Evolutionary conservation across 2,113 vertebrate genomes (phyloP), one percentile per base, ranked within the genome.

Genomic region (Sus scrofa): DNA sequence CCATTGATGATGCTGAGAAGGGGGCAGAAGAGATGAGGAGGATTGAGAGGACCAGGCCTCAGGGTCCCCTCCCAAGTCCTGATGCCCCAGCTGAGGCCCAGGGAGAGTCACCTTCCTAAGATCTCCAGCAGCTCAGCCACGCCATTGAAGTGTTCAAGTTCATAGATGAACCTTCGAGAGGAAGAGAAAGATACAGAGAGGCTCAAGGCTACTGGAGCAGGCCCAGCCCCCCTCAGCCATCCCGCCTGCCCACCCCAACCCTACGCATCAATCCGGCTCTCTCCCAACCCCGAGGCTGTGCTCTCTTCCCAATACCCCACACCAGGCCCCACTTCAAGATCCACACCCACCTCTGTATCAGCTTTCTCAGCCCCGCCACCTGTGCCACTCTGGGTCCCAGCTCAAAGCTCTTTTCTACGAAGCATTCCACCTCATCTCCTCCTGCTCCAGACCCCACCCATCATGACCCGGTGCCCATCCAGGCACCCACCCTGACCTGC

Each of bases 1-100:
- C 99, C 99, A 37, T 99, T 99, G 97, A 99, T 99, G 98, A 99
- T 99, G 98, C 99, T 99, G 95, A 62, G 74, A 73, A 93, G 24
- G 62, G 70, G 67, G 52, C 37, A 32, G 85, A 58, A 84, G 34
- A 86, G 54, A 71, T 9, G 37, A 75, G 74, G 52, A 58, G 81
- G 73, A 52, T n/a, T 92, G 84, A 86, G 65, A 6, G 15, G 73
- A 34, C 67, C 0, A 6, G 52, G 50, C 24, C 24, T 62, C 75
- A 7, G 3, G 2, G 2, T 67, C 52, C 50, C 58, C 70, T 75
- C 27, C 65, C 62, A 39, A 92, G 37, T n/a, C 67, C 85, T 32
- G n/a, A 60, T 2, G 58, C 30, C 37, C 65, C 50, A 58, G 81
- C 73, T 13, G 18, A 92, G 78, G 77, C 73, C 92, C 84, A 15